Evolutionary conservation across 1,140 invertebrate genomes (phyloP), one percentile per base, ranked within the genome.

Genomic region (Brachionus angularis): DNA sequence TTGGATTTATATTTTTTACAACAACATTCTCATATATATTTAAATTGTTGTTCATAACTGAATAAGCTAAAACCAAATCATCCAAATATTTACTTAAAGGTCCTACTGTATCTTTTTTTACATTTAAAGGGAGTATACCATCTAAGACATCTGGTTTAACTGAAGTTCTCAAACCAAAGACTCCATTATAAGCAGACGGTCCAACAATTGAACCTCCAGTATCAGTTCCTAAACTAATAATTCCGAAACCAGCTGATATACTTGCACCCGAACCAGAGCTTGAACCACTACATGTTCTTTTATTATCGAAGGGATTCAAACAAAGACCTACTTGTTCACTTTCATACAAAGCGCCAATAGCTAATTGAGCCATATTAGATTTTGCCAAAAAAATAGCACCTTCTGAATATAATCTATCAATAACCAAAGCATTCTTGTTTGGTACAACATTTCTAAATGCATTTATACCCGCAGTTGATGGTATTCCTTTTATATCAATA

Each of bases 321-420:
- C 62, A 67, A 29, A 47, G 18, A 34, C 62, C 62, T 0, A 31
- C 62, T 50, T 47, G 62, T 23, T 67, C 62, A 47, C 62, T 67
- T 31, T 67, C n/a, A 29, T 67, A 67, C 46, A 47, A 50, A 36
- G 53, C 53, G 2, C 62, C 62, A 29, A 67, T 46, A 14, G 42
- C 62, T 14, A 67, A 18, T 44, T 67, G 42, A 50, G 62, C 62
- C 62, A 67, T 46, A 42, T 67, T 67, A 8, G 62, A 8, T 23
- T 67, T 67, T n/a, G 42, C 2, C 1, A 67, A n/a, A 4, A 67
- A 5, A 67, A 67, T 42, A 18, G 62, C 62, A 4, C 62, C 62
- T 31, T 67, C 42, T n/a, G 44, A 10, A 36, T 31, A 34, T 33
- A 67, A 21, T 50, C 62, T n/a, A 10, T 50, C 46, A 25, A 67